Evolutionary conservation across 2,113 vertebrate species (phyloP), one percentile per base, ranked within the genome.

Genomic region (Rousettus leschenaultii): DNA sequence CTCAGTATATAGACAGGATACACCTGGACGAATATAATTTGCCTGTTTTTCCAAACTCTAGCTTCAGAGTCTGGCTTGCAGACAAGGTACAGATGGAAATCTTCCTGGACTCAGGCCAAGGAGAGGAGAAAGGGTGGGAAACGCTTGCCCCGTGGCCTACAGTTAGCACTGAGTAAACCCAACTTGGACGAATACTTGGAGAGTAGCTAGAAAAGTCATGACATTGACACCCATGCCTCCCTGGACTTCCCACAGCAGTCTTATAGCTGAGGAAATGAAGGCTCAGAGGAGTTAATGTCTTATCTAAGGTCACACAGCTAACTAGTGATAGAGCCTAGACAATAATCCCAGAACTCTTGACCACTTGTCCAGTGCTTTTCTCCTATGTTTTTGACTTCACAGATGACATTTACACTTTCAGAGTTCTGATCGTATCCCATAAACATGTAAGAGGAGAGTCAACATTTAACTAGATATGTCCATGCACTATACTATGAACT

Each of bases 11-110:
- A 97, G 96, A 95, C 97, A 97, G 97, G 97, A 97, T 97, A 96
- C 97, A 97, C 97, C 97, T 97, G 97, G 92, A 86, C 0, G 79
- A 95, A 84, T 89, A 93, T 93, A 97, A 89, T 78, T 94, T 95
- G 92, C 95, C 92, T 95, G 83, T 97, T 97, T 97, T 97, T 96
- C 94, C 95, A 95, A 97, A 95, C 15, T 70, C 78, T 83, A 55
- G 40, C 73, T 86, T 95, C 83, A 8, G 92, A 95, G 92, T 89
- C 95, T 97, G 96, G 97, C 94, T 96, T 86, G 28, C 63, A 95
- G 92, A 97, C 95, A 95, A 97, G 86, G 89, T 84, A 70, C 86
- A 96, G 79, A 97, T 96, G 94, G 92, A 97, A 97, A 96, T 94
- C 96, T 95, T 95, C 73, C 94, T 96, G 97, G 97, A 93, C 45